Percentiles rank a stretch among this genome's conserved stretches.
Conservation (phyloP, 2,888 invertebrate species). For the Drosophila nigricruria region DNA sequence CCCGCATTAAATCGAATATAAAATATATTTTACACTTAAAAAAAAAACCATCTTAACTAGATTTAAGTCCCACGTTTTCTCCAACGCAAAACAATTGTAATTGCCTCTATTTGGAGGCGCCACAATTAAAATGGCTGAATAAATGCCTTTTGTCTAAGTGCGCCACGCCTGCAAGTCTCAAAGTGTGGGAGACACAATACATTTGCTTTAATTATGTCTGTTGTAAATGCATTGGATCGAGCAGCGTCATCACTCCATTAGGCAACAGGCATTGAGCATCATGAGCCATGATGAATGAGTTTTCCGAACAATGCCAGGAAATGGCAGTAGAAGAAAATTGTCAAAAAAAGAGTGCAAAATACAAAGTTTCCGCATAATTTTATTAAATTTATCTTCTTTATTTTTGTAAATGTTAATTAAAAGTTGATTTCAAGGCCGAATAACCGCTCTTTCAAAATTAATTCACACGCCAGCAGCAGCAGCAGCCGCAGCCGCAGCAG, state of each 20-base stretch:
- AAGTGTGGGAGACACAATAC: constrained; percentile 1
- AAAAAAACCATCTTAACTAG: background rate
- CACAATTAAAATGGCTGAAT: constrained; percentile 38
- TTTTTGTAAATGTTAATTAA: background rate
- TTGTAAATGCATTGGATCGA: constrained; percentile 31
- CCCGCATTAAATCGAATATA: background rate
- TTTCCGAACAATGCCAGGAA: constrained; percentile 66
- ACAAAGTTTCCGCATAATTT: constrained; percentile 41
- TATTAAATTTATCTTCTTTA: background rate
- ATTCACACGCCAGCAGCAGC: constrained; percentile 64
- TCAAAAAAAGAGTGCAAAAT: constrained; percentile 22
- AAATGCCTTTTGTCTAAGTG: background rate
- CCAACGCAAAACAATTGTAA: constrained; percentile 23
- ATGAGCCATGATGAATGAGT: constrained; percentile 13
- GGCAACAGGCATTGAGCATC: constrained; percentile 30
- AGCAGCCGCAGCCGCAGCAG: background rate
- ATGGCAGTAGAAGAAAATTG: constrained; percentile 30
- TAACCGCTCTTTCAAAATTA: constrained; percentile 50
- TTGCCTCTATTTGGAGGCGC: constrained; percentile 45
- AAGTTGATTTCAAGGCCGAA: constrained; percentile 64
- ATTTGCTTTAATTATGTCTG: constrained; percentile 30
- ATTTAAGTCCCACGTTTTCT: constrained; percentile 27
- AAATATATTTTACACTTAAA: background rate
- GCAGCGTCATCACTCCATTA: constrained; percentile 62
- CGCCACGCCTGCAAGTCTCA: background rate